Conservation (phyloP, 2,113 vertebrate species). For the Salvelinus sp. region DNA sequence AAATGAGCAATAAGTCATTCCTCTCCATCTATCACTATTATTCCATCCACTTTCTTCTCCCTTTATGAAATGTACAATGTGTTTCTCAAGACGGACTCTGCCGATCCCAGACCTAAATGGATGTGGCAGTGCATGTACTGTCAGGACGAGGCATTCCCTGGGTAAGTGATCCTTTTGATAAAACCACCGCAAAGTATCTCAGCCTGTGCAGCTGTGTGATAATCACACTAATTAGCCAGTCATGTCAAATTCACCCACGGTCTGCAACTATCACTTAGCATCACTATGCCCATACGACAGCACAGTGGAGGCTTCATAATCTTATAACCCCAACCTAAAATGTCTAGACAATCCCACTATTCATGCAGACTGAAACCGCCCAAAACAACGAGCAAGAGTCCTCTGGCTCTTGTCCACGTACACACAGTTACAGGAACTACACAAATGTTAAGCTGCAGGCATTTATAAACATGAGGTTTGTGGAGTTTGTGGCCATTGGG, state of each 20-base stretch:
- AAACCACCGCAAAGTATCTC: constrained; percentile 84
- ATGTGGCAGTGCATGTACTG: constrained; percentile 81
- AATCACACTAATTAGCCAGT: constrained; percentile 93
- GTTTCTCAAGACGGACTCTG: constrained; percentile 38
- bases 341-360: background rate
- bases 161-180: constrained; percentile 90
- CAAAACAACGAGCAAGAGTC: too few relatives aligned
- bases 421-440: background rate
- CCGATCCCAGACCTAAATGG: constrained; percentile 53
- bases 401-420: background rate
- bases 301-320: constrained; percentile 2
- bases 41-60: constrained; percentile 4
- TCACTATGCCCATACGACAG: background rate
- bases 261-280: constrained; percentile 28
- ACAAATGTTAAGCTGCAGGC: background rate
- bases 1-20: constrained; percentile 12
- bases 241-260: constrained; percentile 67
- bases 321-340: background rate
- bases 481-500: too few relatives aligned
- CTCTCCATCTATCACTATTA: constrained; percentile 2
- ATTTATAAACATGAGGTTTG: background rate
- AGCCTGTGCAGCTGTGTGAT: constrained; percentile 84
- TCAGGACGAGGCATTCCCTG: constrained; percentile 81
- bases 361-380: too few relatives aligned
- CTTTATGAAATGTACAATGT: constrained; percentile 20